Base-by-base conservation (phyloP, 2,888 invertebrate genomes). In the Drosophila kuntzei region DNA sequence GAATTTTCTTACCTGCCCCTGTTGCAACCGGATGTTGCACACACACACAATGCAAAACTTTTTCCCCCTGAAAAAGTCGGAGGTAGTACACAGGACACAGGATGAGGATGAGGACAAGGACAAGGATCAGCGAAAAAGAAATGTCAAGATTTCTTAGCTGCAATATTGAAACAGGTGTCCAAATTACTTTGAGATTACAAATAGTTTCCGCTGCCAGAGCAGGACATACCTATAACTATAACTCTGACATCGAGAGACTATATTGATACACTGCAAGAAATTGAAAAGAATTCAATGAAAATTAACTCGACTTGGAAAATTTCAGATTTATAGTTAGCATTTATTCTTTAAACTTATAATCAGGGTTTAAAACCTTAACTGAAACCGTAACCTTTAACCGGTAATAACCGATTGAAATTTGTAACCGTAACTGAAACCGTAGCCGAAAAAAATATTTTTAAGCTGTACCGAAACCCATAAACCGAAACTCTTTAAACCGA, bases 81-180 rank as follows among this genome's bases (percentile, higher is more conserved):
- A 27, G 8, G 8, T 1, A 27, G 27, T 1, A 27, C 27, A 27
- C 27, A 27, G 27, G 8, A 27, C 27, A 6, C 27, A 27, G 27
- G 27, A 27, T 8, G n/a, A 16, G 3, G 16, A 22, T 9, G 43
- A 11, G 4, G 44, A 34, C 29, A 43, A 29, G 16, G 41, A 25
- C 37, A 53, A 74, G 76, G 78, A 80, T 78, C 81, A 66, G 72
- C 73, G 63, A 27, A 36, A 36, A 39, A 63, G 49, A 63, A 73
- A 34, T 76, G 80, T 77, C 80, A 65, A 64, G 74, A 78, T 78
- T 80, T 76, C 71, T 46, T 67, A 53, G 59, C 64, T 76, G 88
- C 86, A 79, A 79, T 86, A 84, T 86, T 82, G 86, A 82, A 88
- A 86, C 82, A 83, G 82, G 89, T 88, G 87, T 83, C 89, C 89